Percentiles rank a stretch among this genome's conserved stretches.
Conservation (phyloP, 2,888 invertebrate genomes). For the Stegana nigrithorax region DNA sequence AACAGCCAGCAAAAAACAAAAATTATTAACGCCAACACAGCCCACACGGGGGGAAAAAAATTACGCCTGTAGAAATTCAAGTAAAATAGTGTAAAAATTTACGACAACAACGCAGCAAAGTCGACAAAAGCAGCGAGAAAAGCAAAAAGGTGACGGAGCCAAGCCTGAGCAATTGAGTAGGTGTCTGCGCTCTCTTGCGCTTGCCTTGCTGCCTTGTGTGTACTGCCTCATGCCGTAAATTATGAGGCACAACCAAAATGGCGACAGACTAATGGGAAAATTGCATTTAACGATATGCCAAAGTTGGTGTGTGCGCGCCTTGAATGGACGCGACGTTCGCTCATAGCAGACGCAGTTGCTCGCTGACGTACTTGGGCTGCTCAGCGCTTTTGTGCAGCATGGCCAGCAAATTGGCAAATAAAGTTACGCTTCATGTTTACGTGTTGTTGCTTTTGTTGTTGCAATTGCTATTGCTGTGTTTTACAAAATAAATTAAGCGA, state of each 20-base stretch:
- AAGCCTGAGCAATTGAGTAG: background rate
- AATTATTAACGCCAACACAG: constrained; percentile 20
- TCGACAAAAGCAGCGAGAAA: background rate
- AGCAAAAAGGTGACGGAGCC: background rate
- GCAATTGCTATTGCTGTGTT: background rate
- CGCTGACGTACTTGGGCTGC: background rate
- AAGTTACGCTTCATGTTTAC: constrained; percentile 8
- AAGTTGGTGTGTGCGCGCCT: background rate
- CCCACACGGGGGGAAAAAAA: too few species aligned
- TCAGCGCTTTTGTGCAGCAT: background rate
- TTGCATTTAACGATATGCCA: constrained; percentile 33
- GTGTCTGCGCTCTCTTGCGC: too few species aligned
- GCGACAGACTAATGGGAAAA: constrained; percentile 44
- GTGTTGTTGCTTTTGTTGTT: background rate
- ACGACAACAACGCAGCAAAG: too few species aligned
- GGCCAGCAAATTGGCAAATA: background rate
- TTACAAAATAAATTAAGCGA: constrained; percentile 8
- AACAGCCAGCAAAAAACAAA: too few species aligned
- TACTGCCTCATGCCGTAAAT: background rate
- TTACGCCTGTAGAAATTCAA: too few species aligned
- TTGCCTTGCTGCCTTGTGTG: too few species aligned
- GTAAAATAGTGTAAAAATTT: background rate
- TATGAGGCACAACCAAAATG: constrained; percentile 30
- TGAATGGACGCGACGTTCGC: background rate
- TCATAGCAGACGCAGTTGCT: background rate